Evolutionary conservation across 2,888 invertebrate genomes (phyloP).

Genomic region (Pammene fasciana): DNA sequence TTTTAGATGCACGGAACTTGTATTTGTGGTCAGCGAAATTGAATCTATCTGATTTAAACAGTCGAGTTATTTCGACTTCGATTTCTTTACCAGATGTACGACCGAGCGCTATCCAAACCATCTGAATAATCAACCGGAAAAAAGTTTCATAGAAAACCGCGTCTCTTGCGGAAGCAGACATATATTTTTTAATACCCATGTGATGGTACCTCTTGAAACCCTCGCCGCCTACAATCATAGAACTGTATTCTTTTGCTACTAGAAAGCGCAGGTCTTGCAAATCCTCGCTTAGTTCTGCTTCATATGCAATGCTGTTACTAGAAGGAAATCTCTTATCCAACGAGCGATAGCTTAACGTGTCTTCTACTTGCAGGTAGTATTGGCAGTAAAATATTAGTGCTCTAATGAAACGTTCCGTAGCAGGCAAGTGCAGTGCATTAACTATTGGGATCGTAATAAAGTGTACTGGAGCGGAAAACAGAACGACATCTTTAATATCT

Average conservation of each 20-base stretch:
- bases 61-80: conserved; percentile 28
- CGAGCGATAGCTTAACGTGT: conserved; percentile 7
- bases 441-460: conserved; percentile 14
- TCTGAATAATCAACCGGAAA: conserved; percentile 12
- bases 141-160: conserved; percentile 24
- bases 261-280: conserved; percentile 28
- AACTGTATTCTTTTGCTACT: conserved; percentile 32
- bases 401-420: conserved; percentile 27
- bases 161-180: not conserved
- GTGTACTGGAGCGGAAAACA: conserved; percentile 16
- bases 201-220: conserved; percentile 17
- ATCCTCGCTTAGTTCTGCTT: conserved; percentile 16
- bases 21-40: conserved; percentile 33
- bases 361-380: conserved; percentile 31
- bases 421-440: conserved; percentile 21
- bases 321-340: conserved; percentile 14
- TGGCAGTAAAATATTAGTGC: conserved; percentile 38
- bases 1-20: conserved; percentile 2
- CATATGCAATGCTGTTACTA: conserved; percentile 7
- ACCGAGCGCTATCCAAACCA: conserved; percentile 36
- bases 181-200: conserved; percentile 6
- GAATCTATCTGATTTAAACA: conserved; percentile 31
- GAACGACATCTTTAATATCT: conserved; percentile 31
- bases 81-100: conserved; percentile 9
- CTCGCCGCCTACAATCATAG: conserved; percentile 18